Percentiles rank a stretch among this genome's conserved stretches.
Conservation (phyloP, 2,113 vertebrate species). For the Leucosticte australis region DNA sequence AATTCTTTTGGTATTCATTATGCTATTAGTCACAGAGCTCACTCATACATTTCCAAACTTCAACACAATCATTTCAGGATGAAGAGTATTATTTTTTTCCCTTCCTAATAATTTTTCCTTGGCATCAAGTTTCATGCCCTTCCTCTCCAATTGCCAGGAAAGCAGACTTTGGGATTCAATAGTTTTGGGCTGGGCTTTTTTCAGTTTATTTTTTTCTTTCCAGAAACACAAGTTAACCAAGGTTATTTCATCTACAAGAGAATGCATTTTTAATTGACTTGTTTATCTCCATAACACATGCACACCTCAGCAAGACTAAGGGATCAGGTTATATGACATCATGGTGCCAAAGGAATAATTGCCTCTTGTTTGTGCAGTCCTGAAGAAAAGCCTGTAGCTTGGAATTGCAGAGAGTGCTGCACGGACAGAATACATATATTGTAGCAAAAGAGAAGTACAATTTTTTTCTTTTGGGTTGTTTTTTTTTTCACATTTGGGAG, state of each 20-base stretch:
- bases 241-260: background rate
- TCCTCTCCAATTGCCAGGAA: background rate
- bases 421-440: background rate
- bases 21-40: constrained; percentile 57
- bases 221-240: background rate
- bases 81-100: background rate
- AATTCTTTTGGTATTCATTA: constrained; percentile 63
- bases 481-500: background rate
- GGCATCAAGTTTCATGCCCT: constrained; percentile 19
- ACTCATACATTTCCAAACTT: constrained; percentile 58
- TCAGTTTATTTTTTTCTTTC: background rate
- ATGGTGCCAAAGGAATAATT: constrained; percentile 10
- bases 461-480: background rate
- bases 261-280: constrained; percentile 17
- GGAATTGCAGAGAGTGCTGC: background rate
- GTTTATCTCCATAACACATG: background rate
- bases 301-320: background rate
- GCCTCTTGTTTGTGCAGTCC: background rate
- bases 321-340: background rate
- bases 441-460: background rate
- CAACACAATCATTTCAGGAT: constrained; percentile 61
- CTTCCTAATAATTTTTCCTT: constrained; percentile 11
- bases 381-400: background rate
- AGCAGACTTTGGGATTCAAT: background rate
- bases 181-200: background rate